Percentiles rank a stretch among this genome's conserved stretches.
phyloP scores from a whole-genome alignment of 2,888 invertebrate genomes.

The Pocota personata region DNA sequence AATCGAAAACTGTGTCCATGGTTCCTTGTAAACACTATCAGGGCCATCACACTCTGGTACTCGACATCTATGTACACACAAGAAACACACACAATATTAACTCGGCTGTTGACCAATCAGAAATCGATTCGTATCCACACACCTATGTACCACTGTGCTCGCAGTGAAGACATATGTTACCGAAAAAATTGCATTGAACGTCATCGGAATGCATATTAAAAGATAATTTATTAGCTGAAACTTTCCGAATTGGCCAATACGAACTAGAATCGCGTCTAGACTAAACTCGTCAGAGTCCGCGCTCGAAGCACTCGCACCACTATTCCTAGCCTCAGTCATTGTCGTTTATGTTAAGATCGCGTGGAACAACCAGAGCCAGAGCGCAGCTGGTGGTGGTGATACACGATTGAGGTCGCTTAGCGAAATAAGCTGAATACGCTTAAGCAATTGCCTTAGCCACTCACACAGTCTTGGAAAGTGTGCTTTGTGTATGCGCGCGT shows the following conservation, averaged over 20 bases:
- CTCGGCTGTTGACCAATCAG: conserved; percentile 6
- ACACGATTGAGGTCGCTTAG: conserved; percentile 44
- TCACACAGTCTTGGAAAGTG: background rate
- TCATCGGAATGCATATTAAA: conserved; percentile 86
- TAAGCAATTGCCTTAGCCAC: background rate
- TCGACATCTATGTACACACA: conserved; percentile 79
- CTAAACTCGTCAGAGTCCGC: conserved; percentile 76
- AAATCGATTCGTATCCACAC: conserved; percentile 79
- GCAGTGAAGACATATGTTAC: conserved; percentile 89
- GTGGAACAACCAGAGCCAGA: background rate
- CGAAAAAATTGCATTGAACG: conserved; percentile 87
- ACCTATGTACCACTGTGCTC: conserved; percentile 88
- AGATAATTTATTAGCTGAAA: conserved; percentile 86
- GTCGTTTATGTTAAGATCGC: conserved; percentile 10
- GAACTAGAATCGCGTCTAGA: conserved; percentile 79
- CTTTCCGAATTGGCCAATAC: conserved; percentile 86
- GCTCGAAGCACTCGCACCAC: conserved; percentile 1
- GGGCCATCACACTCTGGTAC: conserved; percentile 81
- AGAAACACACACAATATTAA: background rate
- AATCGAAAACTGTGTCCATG: conserved; percentile 84
- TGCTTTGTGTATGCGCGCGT: background rate
- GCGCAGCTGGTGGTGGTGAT: conserved; percentile 32
- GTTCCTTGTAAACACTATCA: conserved; percentile 78
- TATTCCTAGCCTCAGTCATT: conserved; percentile 49
- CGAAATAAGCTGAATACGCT: conserved; percentile 43